phyloP scores from a whole-genome alignment of 2,797 vertebrate genomes.

The Acridotheres tristis region DNA sequence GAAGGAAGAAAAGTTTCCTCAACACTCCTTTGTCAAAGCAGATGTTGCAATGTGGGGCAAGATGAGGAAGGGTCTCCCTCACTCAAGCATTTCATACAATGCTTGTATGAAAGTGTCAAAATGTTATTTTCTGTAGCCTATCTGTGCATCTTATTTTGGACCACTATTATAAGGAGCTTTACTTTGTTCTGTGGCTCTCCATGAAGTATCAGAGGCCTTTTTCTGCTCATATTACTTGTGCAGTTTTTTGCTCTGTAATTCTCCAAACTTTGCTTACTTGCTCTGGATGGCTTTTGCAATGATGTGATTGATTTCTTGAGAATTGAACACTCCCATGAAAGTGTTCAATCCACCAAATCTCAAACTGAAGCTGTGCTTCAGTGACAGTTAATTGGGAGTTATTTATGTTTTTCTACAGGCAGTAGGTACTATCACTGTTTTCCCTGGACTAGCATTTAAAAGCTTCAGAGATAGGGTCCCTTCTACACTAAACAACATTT shows the following conservation, averaged over 20 bases:
- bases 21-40: background rate
- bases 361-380: background rate
- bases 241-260: background rate
- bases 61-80: background rate
- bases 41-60: accelerated
- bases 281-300: background rate
- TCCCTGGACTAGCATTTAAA: background rate
- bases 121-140: background rate
- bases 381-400: background rate
- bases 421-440: background rate
- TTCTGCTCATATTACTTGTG: background rate
- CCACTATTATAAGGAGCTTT: background rate
- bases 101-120: background rate
- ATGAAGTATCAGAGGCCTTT: background rate
- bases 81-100: no score
- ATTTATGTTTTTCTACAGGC: background rate
- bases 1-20: background rate
- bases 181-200: background rate
- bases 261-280: background rate
- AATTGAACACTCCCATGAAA: background rate
- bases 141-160: background rate
- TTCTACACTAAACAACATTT: background rate
- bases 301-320: background rate
- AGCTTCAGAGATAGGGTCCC: background rate
- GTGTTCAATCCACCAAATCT: background rate